Base-by-base conservation (phyloP, 1,140 invertebrate genomes). In the Zophobas morio region DNA sequence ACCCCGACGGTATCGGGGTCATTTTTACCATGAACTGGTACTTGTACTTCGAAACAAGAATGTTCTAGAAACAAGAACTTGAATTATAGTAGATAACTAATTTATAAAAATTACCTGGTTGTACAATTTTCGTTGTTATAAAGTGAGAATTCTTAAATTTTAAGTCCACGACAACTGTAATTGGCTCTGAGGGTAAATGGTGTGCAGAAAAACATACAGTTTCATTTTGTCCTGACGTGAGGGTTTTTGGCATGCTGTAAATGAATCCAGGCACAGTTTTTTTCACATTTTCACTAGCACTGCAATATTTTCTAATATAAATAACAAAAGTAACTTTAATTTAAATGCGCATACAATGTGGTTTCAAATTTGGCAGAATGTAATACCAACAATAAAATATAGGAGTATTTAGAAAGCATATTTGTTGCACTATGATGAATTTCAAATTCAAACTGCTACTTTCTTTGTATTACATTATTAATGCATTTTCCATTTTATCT, bases 181-280 rank as follows among this genome's bases (percentile, higher is more conserved):
- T 49, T 20, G 83, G 82, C 40, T 42, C 1, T 5, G 74, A 53
- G 6, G 49, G 42, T 47, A 77, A 51, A 37, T 80, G 76, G 57
- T 84, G 80, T 6, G 83, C 53, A 33, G 82, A 82, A 6, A 82
- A 35, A 75, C 84, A 85, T 8, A 84, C 83, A 0, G 80, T 82
- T 76, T 84, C 81, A 73, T 84, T 84, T 79, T 73, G 79, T 33
- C 84, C 84, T 33, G 83, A 79, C 6, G 79, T 56, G 4, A 85
- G 42, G 20, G 76, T 78, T 60, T 78, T 81, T 8, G 83, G 81
- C 72, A 81, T 79, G 33, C 78, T 80, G 53, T 84, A 78, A 8
- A 84, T 36, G 60, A 83, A 84, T 37, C 82, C 81, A 1, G 79
- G 42, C 8, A 57, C 57, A 6, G 36, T 40, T 71, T 74, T 78